Evolutionary conservation across 2,888 invertebrate species (phyloP).

Genomic region (Ferrisia virgata): DNA sequence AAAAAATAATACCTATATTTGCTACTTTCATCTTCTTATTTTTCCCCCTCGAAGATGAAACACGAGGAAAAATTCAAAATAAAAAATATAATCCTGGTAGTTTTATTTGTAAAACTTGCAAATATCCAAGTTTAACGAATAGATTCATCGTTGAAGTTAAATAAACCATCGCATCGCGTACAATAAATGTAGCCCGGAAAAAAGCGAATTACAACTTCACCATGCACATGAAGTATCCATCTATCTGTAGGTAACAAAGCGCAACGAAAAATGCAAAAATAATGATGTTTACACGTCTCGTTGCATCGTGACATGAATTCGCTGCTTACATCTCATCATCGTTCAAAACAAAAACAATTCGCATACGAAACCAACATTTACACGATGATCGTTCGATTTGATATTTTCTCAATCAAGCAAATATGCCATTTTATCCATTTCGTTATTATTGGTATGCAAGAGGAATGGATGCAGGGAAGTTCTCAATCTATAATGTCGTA

Average conservation of each 20-base stretch:
- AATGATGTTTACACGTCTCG: background rate
- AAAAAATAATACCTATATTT: too few species aligned
- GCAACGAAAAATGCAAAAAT: background rate
- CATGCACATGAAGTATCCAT: background rate
- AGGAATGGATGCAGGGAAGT: too few species aligned
- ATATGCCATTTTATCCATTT: background rate
- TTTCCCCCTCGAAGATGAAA: too few species aligned
- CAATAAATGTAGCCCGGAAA: background rate
- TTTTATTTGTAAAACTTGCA: too few species aligned
- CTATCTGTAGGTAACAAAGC: background rate
- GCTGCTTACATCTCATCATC: too few species aligned
- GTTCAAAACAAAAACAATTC: background rate
- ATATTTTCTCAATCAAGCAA: constrained; percentile 11
- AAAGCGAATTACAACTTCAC: background rate
- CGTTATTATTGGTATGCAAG: too few species aligned
- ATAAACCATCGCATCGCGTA: too few species aligned
- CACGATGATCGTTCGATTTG: background rate
- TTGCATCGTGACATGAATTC: background rate
- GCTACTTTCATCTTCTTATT: too few species aligned
- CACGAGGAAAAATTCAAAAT: too few species aligned
- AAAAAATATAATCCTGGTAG: too few species aligned
- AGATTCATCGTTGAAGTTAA: background rate
- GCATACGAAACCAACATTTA: background rate
- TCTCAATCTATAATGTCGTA: too few species aligned
- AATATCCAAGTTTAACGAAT: too few species aligned